Evolutionary conservation across 2,113 vertebrate genomes (phyloP), one percentile per base, ranked within the genome.

Genomic region (Brachionichthys hirsutus): DNA sequence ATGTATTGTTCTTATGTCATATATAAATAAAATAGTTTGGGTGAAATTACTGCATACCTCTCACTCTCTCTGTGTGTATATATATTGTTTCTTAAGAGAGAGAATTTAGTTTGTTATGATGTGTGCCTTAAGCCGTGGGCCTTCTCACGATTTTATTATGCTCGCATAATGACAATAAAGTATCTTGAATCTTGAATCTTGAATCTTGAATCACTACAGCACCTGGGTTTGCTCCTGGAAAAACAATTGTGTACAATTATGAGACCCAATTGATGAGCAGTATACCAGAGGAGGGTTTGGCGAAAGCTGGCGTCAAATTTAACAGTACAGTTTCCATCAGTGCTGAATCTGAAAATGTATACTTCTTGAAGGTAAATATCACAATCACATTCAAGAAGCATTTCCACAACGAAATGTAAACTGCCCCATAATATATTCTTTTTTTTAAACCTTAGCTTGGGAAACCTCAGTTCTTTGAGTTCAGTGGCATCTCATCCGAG

Each of bases 221-320:
- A 43, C 91, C 91, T 35, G 72, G 76, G 0, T 94, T 93, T 82
- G 52, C 75, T 4, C 57, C 67, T 9, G 81, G 68, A 24, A 92
- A 88, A 60, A 90, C 74, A 15, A 80, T 89, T 42, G 4, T 84
- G 19, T 94, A 93, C 74, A 84, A 84, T 30, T 95, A 95, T 86
- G 92, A 93, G 53, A 86, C 85, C 18, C 17, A 60, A 30, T 71
- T 92, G 38, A 54, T 92, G 67, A 88, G 64, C 0, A 92, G 92
- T 46, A 85, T 95, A 40, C 90, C 91, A 42, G 91, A 93, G 19
- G 77, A 85, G 24, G 73, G 73, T 51, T 69, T 93, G 62, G 90
- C 84, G 30, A 92, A 83, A 77, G 83, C 84, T 0, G 92, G 92
- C 0, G 9, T 94, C 14, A 92, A 85, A 68, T 35, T 95, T 18